Percentiles rank a stretch among this genome's conserved stretches.
phyloP scores from a whole-genome alignment of 2,113 vertebrate genomes.

The Thunnus maccoyii region DNA sequence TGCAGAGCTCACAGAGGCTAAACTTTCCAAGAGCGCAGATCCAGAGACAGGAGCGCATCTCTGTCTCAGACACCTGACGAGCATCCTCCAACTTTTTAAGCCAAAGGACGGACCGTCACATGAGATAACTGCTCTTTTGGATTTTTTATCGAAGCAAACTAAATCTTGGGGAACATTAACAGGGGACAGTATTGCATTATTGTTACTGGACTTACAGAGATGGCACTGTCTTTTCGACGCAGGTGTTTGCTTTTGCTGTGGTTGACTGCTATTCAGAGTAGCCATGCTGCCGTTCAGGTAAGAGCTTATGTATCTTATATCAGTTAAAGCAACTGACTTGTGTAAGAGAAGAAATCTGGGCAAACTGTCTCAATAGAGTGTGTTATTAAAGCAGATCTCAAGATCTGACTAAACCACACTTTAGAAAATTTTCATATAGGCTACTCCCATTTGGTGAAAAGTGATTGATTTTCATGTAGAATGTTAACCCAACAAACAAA shows the following conservation, averaged over 20 bases:
- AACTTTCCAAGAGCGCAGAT: slow-evolving; percentile 49
- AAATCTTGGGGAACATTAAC: slow-evolving; percentile 11
- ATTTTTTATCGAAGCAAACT: neutral
- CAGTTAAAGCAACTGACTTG: neutral
- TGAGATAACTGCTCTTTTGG: neutral
- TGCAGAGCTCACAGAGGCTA: slow-evolving; percentile 53
- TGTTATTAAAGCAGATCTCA: neutral
- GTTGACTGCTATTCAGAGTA: slow-evolving; percentile 71
- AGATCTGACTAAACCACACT: neutral
- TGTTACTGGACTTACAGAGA: slow-evolving; percentile 48
- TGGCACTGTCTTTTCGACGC: slow-evolving; percentile 67
- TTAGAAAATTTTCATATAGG: neutral
- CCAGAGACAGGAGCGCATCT: slow-evolving; percentile 63
- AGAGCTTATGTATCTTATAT: slow-evolving; percentile 19
- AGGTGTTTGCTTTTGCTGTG: slow-evolving; percentile 80
- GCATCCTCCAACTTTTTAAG: slow-evolving; percentile 45
- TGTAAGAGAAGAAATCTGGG: neutral
- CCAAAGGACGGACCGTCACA: neutral
- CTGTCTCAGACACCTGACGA: slow-evolving; percentile 69
- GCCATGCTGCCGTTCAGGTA: slow-evolving; percentile 79
- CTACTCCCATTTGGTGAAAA: neutral
- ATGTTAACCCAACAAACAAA: neutral
- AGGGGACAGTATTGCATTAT: slow-evolving; percentile 1
- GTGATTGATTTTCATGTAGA: neutral
- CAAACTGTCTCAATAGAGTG: neutral